Evolutionary conservation across 2,888 invertebrate species (phyloP).

Genomic region (Stenoptilia bipunctidactyla): DNA sequence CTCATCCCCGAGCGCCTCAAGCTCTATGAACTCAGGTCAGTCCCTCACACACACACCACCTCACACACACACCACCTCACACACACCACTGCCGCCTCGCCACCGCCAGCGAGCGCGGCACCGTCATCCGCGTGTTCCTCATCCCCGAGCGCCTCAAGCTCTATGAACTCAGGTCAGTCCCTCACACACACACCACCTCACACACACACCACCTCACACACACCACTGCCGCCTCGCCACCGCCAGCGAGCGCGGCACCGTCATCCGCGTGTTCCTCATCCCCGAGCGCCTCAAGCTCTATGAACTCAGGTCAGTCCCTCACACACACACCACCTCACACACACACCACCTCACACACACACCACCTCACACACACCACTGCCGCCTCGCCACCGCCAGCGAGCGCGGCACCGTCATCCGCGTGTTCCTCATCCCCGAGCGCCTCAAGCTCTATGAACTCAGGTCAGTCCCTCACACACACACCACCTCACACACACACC

Average conservation of each 20-base stretch:
- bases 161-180: constrained; percentile 96
- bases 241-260: constrained; percentile 95
- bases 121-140: constrained; percentile 96
- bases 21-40: constrained; percentile 88
- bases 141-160: constrained; percentile 88
- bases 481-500: no score
- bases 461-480: constrained; percentile 95
- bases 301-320: constrained; percentile 96
- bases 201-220: no score
- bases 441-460: constrained; percentile 93
- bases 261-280: constrained; percentile 93
- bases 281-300: constrained; percentile 90
- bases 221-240: constrained; percentile 83
- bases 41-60: no score
- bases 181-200: no score
- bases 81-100: constrained; percentile 80
- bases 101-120: constrained; percentile 94
- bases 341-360: no score
- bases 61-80: no score
- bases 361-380: no score
- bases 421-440: constrained; percentile 90
- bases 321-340: no score
- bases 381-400: constrained; percentile 85
- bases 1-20: constrained; percentile 87
- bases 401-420: constrained; percentile 98